Evolutionary conservation across 23 tunicate species (phyloP), one percentile per base, ranked within the genome.

Genomic region (Styela clava): DNA sequence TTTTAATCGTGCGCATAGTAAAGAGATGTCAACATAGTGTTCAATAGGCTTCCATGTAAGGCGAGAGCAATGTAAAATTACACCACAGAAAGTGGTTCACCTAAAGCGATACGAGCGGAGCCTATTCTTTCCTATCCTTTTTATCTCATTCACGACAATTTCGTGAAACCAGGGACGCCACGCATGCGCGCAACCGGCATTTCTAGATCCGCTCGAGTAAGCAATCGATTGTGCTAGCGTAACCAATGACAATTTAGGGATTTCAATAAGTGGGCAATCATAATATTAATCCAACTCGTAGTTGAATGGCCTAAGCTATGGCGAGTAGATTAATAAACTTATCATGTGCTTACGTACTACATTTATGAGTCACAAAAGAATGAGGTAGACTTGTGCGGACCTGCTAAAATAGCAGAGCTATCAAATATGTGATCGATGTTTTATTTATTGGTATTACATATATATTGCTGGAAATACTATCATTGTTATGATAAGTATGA

Each of bases 141-240:
- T 71, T 71, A 71, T 30, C 35, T 35, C 77, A 71, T 71, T 71
- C 77, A 71, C 35, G 27, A 34, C 77, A 44, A 44, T 18, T 22
- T 67, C 52, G 68, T 33, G 86, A 70, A 85, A 85, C 89, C 56
- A 62, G 84, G 89, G 89, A 85, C 89, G 89, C 89, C 69, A 85
- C 89, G 89, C 89, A 85, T 85, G 89, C 89, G 89, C 89, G 81
- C n/a, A 0, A 56, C 65, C 65, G 81, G 81, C 37, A 36, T 76
- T 52, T 52, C n/a, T 67, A 5, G 81, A 24, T 26, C n/a, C 65
- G 81, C 81, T 36, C 31, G 64, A 76, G 81, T 76, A 76, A 52
- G 26, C 37, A 24, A 51, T 44, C 65, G 64, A 33, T 33, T 27
- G 78, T 31, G 21, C 37, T 24, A 76, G 22, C 81, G 81, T 76